Evolutionary conservation across 2,888 invertebrate genomes (phyloP), one percentile per base, ranked within the genome.

Genomic region (Diloba caeruleocephala): DNA sequence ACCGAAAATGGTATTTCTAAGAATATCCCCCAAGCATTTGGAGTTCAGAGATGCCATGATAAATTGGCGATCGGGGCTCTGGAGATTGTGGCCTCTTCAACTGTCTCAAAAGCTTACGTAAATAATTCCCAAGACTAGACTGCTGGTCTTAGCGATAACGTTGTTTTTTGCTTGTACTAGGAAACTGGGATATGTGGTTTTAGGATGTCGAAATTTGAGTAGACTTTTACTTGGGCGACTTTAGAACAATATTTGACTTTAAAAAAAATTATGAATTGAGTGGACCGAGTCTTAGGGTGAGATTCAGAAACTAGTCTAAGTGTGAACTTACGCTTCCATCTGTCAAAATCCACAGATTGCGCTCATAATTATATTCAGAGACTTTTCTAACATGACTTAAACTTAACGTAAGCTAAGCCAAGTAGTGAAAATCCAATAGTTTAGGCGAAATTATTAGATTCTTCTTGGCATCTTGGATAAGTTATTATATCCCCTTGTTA

Each of bases 31-130:
- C 49, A 13, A 44, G 52, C 51, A 57, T 49, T n/a, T 69, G 51
- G 53, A 62, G 69, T 72, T 71, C 66, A 61, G 69, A 78, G 77
- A 80, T 71, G 77, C 76, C 76, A 79, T 79, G 82, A 85, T 84
- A 87, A 84, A 85, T 86, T 84, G 81, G 71, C 78, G 73, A 81
- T 82, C 75, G 75, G 17, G 29, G 42, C 28, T 43, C 23, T 68
- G 56, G 64, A 74, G 72, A 75, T 73, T 81, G 80, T 76, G 76
- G 79, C 79, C 82, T 78, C 81, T 79, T 69, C 71, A 64, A 78
- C 79, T 77, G 87, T 85, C 84, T 85, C 84, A 78, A 85, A 82
- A 83, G 81, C 79, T 84, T 83, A 76, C 76, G 81, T 77, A 82
- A 87, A 85, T 85, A 85, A 83, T 81, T 81, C 77, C 62, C 55